Base-by-base conservation (phyloP, 1,140 invertebrate genomes). In the Trichonephila clavata region DNA sequence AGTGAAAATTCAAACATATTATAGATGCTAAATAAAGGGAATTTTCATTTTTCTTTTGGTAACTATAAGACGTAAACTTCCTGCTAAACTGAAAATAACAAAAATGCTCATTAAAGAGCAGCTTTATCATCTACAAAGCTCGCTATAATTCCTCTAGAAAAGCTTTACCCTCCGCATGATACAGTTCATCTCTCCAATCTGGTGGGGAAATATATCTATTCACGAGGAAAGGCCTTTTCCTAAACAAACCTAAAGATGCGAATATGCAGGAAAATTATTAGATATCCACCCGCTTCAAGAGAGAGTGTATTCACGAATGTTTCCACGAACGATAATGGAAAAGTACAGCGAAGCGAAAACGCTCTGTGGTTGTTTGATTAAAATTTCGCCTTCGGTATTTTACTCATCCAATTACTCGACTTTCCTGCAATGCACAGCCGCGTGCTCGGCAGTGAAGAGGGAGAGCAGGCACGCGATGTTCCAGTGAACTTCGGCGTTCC, bases 381-480 rank as follows among this genome's bases (percentile, higher is more conserved):
- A 90, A 90, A 90, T 80, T 65, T 80, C 43, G 87, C 68, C 60
- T 50, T 32, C 68, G 60, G 68, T 80, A 21, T 77, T 90, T 90
- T 90, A 90, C 87, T 80, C 87, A 90, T 90, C 87, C 87, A 90
- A 90, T 90, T 90, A 90, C 65, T n/a, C 57, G 24, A 43, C 32
- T 39, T 39, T 39, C 32, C 32, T 39, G 32, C 32, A 39, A 39
- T 39, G 32, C 32, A 39, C 32, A 39, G 32, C 65, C 10, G n/a
- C 39, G 57, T 39, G 50, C n/a, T 57, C 50, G 27, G 8, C 24
- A 32, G 32, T 24, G 61, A 39, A 39, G 32, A 39, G 32, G 32
- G 32, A 39, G 32, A 39, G 59, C 24, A 59, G 27, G 80, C 83
- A 86, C 83, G 83, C 83, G 83, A 86, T 59, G 24, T 86, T 71